Evolutionary conservation across 1,140 invertebrate species (phyloP).

Genomic region (Centruroides vittatus): DNA sequence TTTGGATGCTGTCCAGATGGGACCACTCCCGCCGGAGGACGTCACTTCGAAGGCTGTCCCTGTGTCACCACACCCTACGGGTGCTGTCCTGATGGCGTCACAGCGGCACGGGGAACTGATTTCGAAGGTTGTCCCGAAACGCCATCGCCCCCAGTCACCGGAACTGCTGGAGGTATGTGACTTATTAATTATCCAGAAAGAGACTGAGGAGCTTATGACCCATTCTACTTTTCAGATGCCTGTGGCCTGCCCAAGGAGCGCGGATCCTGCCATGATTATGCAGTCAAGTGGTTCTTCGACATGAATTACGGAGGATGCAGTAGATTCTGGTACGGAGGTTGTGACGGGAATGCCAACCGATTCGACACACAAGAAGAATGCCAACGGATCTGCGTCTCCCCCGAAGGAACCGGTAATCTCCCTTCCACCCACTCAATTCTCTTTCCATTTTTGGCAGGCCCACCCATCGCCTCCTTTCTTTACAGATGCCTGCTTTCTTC

Average conservation of each 20-base stretch:
- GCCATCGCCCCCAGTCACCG: no score
- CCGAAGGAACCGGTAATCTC: conserved; percentile 52
- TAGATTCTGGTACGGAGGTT: conserved; percentile 90
- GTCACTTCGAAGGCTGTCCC: conserved; percentile 36
- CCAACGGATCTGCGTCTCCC: conserved; percentile 66
- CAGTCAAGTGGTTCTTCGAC: conserved; percentile 67
- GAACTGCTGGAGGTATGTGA: no score
- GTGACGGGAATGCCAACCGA: conserved; percentile 77
- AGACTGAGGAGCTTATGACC: neutral
- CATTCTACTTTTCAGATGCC: conserved; percentile 31
- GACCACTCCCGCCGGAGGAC: conserved; percentile 67
- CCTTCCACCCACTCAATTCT: neutral
- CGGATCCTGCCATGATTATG: conserved; percentile 65
- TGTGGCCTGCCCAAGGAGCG: conserved; percentile 58
- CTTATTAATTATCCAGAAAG: neutral
- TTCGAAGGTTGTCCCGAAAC: conserved; percentile 38
- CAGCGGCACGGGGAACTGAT: conserved; percentile 25
- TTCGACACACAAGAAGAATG: conserved; percentile 78
- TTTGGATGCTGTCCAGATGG: conserved; percentile 83
- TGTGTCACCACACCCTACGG: conserved; percentile 38
- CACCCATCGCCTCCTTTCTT: neutral
- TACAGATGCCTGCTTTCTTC: conserved; percentile 63
- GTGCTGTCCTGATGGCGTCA: conserved; percentile 58
- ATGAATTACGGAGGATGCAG: conserved; percentile 73
- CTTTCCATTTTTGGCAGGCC: neutral